Conservation (phyloP, 2,797 vertebrate species). For the Aythya fuligula region DNA sequence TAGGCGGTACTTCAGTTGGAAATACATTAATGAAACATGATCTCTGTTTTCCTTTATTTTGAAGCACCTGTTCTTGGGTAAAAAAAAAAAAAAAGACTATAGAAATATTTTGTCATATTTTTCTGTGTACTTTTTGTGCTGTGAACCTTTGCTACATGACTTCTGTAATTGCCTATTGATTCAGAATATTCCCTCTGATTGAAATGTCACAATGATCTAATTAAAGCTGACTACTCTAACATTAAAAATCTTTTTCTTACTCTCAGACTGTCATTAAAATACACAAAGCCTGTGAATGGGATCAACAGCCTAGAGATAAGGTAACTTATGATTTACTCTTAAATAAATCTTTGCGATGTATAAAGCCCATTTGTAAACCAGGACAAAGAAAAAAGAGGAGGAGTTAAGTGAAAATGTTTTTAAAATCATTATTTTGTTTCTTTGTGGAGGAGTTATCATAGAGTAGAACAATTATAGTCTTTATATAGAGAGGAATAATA, state of each 20-base stretch:
- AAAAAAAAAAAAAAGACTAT: neutral
- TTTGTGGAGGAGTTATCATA: neutral
- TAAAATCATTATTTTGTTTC: neutral
- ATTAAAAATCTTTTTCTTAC: constrained; percentile 57
- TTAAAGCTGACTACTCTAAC: constrained; percentile 55
- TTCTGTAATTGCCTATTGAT: constrained; percentile 50
- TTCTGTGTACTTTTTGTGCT: neutral
- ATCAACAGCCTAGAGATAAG: constrained; percentile 75
- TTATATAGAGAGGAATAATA: neutral
- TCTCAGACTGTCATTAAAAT: constrained; percentile 76
- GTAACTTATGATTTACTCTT: constrained; percentile 61
- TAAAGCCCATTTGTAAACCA: neutral
- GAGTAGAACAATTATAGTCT: neutral
- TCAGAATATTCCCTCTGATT: constrained; percentile 42
- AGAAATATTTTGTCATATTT: constrained; percentile 50
- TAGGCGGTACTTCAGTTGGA: constrained; percentile 12
- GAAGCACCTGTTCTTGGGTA: constrained; percentile 17
- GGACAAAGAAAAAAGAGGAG: neutral
- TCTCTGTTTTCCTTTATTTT: constrained; percentile 28
- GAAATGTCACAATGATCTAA: constrained; percentile 48
- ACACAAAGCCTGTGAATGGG: constrained; percentile 37
- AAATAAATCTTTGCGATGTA: neutral
- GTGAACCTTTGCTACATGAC: constrained; percentile 49
- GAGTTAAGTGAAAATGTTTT: neutral
- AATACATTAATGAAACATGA: constrained; percentile 8